Evolutionary conservation across 2,797 vertebrate genomes (phyloP).

Genomic region (Mastacembelus armatus): DNA sequence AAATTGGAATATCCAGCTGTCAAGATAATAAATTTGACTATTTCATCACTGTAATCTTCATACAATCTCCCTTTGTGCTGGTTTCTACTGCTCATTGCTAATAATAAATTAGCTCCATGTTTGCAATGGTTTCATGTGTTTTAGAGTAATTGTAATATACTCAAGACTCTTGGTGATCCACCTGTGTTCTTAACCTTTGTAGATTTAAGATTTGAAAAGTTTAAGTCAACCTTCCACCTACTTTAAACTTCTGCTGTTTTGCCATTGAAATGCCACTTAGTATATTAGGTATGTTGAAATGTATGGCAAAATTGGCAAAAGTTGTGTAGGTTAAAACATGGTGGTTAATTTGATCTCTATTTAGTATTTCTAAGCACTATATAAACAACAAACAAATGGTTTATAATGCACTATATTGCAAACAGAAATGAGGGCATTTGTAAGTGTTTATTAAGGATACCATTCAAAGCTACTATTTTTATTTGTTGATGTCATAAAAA

Average conservation of each 20-base stretch:
- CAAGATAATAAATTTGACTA: constrained; percentile 84
- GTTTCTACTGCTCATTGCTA: constrained; percentile 62
- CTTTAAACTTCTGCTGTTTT: constrained; percentile 24
- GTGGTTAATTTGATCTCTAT: background rate
- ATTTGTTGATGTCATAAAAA: too few relatives aligned
- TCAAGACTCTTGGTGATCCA: constrained; percentile 43
- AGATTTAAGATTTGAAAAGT: constrained; percentile 60
- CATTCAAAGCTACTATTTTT: too few relatives aligned
- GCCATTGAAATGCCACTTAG: background rate
- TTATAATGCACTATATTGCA: background rate
- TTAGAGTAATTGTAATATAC: constrained; percentile 59
- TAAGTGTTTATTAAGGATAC: too few relatives aligned
- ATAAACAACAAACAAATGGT: background rate
- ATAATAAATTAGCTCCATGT: constrained; percentile 76
- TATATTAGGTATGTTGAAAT: background rate
- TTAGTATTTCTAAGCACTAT: background rate
- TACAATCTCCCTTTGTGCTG: constrained; percentile 78
- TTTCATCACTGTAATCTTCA: constrained; percentile 83
- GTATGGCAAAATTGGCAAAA: background rate
- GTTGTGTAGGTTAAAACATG: background rate
- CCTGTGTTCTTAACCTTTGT: constrained; percentile 43
- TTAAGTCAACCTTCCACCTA: constrained; percentile 37
- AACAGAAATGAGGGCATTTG: too few relatives aligned
- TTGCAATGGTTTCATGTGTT: constrained; percentile 71
- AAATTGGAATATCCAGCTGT: constrained; percentile 83